Conservation (phyloP, 2,113 vertebrate species). For the Cygnus atratus region DNA sequence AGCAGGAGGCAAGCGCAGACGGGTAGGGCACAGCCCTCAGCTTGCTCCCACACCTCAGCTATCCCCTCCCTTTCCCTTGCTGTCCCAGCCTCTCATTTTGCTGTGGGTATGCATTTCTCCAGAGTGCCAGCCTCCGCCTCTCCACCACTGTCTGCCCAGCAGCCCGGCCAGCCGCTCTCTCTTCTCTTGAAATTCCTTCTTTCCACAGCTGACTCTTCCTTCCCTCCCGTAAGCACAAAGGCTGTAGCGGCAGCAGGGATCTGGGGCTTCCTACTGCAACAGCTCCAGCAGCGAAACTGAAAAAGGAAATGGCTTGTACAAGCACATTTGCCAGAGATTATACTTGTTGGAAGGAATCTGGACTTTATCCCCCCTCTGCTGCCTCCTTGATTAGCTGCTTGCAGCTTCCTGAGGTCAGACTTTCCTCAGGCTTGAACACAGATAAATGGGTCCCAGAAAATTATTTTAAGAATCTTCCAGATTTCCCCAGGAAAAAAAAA, state of each 20-base stretch:
- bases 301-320: background rate
- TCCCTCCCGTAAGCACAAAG: background rate
- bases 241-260: background rate
- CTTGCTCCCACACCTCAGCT: background rate
- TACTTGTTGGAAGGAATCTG: conserved; percentile 10
- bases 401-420: background rate
- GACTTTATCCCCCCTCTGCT: conserved; percentile 36
- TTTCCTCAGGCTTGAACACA: background rate
- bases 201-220: background rate
- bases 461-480: background rate
- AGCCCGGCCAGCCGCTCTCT: background rate
- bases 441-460: background rate
- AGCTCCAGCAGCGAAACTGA: background rate
- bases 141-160: background rate
- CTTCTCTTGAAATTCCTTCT: background rate
- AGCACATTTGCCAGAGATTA: conserved; percentile 23
- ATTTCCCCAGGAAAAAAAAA: background rate
- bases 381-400: conserved; percentile 19
- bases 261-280: background rate
- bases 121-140: background rate
- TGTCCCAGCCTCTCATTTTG: background rate
- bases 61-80: background rate
- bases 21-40: background rate
- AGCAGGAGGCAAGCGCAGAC: background rate
- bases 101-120: background rate